Percentiles rank a stretch among this genome's conserved stretches.
Conservation (phyloP, 2,113 vertebrate species). For the Aphyosemion australe region DNA sequence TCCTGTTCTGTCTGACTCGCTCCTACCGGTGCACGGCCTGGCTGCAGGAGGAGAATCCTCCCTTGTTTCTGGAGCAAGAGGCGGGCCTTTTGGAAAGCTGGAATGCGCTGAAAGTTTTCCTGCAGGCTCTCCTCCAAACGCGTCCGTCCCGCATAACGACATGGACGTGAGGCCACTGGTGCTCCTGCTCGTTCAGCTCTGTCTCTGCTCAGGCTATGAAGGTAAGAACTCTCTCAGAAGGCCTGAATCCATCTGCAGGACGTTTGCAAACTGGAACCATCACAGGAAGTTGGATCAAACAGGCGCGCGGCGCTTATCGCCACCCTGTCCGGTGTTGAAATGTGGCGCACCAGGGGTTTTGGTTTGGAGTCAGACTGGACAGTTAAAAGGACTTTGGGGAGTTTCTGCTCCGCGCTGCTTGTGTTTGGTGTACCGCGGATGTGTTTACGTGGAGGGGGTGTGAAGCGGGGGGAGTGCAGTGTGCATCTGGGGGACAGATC, state of each 20-base stretch:
- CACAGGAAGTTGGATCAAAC: neutral
- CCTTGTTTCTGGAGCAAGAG: conserved; percentile 75
- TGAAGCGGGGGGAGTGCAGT: conserved; percentile 63
- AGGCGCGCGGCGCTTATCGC: neutral
- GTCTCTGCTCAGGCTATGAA: conserved; percentile 73
- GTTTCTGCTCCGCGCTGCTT: conserved; percentile 5
- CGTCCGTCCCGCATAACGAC: conserved; percentile 34
- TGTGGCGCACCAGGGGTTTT: neutral
- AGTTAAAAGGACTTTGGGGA: neutral
- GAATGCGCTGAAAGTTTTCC: conserved; percentile 76
- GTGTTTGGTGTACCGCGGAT: conserved; percentile 33
- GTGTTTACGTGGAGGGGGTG: conserved; percentile 80
- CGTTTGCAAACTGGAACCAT: neutral
- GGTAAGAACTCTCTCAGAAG: conserved; percentile 71
- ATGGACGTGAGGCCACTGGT: conserved; percentile 77
- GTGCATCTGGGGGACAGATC: conserved; percentile 62
- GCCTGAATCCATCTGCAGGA: neutral
- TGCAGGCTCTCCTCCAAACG: conserved; percentile 58
- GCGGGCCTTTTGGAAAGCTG: conserved; percentile 72
- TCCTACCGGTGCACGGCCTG: conserved; percentile 26
- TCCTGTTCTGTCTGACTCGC: neutral
- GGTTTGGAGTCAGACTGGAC: neutral
- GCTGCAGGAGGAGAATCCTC: conserved; percentile 61
- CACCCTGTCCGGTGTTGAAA: neutral
- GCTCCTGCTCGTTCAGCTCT: conserved; percentile 70